Evolutionary conservation across 1,140 invertebrate species (phyloP), one percentile per base, ranked within the genome.

Genomic region (Drosophila ohnishii): DNA sequence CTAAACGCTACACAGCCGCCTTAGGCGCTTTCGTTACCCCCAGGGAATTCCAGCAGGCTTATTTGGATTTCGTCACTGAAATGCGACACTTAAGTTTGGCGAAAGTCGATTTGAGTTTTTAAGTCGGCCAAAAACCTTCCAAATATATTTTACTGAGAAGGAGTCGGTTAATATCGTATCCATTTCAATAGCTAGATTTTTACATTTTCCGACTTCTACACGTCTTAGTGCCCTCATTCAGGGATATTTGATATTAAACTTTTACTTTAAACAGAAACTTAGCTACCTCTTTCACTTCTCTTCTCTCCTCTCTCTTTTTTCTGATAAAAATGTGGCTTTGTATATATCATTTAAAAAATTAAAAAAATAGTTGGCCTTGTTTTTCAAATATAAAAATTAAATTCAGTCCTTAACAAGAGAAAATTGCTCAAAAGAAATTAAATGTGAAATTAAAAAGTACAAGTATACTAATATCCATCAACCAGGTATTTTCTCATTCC

Each of bases 21-120:
- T 22, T 13, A 25, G 9, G 55, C 48, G 65, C 53, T 72, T 72
- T 71, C 50, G 39, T 70, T 56, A 32, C 62, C 47, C 53, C 65
- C 7, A 14, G 45, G 61, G 64, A 67, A 65, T 67, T 35, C 19
- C 60, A 65, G 44, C 28, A 11, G 34, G 34, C 45, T 67, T 50
- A 42, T 11, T 65, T 32, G 22, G 32, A 69, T 66, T 66, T 69
- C 65, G 47, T 45, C 61, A 65, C 60, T 7, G 13, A 42, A 63
- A 40, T 42, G 16, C 25, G 45, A 11, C 35, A 66, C 62, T n/a
- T 5, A 22, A 30, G 9, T 45, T 59, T 19, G n/a, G 3, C 39
- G 42, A 47, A 37, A 45, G 22, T 22, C 22, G 32, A 45, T 63
- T 5, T 55, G 35, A 37, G 34, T 37, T 37, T 50, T 61, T 61